Conservation (phyloP, 2,797 vertebrate species). For the Sebastes itinus region DNA sequence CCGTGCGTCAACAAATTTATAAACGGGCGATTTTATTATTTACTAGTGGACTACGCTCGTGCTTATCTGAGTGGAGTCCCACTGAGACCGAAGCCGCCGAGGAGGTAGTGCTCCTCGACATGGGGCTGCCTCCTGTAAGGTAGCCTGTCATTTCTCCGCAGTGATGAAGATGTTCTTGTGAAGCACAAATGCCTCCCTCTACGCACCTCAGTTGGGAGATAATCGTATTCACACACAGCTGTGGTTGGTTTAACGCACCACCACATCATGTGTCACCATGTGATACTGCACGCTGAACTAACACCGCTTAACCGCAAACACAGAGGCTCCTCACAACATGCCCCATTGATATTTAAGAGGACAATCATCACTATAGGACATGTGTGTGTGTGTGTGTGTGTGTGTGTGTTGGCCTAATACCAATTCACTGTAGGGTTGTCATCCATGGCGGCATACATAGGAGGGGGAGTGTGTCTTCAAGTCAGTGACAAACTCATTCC, state of each 20-base stretch:
- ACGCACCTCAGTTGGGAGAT: conserved; percentile 70
- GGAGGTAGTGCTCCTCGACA: conserved; percentile 53
- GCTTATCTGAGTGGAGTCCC: conserved; percentile 57
- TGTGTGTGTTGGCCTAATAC: conserved; percentile 53
- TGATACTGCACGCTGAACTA: conserved; percentile 53
- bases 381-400: conserved; percentile 19
- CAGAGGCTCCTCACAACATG: conserved; percentile 41
- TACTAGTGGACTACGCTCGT: conserved; percentile 28
- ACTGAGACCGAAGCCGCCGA: conserved; percentile 46
- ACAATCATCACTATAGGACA: conserved; percentile 39
- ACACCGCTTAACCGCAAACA: conserved; percentile 58
- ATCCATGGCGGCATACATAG: conserved; percentile 66
- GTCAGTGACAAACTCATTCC: conserved; percentile 80
- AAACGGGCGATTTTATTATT: conserved; percentile 54
- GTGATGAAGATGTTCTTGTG: conserved; percentile 76
- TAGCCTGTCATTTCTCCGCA: conserved; percentile 71
- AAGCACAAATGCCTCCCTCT: conserved; percentile 73
- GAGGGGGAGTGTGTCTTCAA: conserved; percentile 68
- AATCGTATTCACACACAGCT: conserved; percentile 69
- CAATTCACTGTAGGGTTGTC: conserved; percentile 66
- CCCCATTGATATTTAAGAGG: conserved; percentile 56
- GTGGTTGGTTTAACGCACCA: conserved; percentile 62
- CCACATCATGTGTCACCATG: conserved; percentile 64
- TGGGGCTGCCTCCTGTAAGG: conserved; percentile 64
- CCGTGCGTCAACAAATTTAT: conserved; percentile 42